A percentile compares a stretch with the other conserved stretches of the same genome.
phyloP scores from a whole-genome alignment of 2,113 vertebrate species.

The Trochalopteron elliotii region DNA sequence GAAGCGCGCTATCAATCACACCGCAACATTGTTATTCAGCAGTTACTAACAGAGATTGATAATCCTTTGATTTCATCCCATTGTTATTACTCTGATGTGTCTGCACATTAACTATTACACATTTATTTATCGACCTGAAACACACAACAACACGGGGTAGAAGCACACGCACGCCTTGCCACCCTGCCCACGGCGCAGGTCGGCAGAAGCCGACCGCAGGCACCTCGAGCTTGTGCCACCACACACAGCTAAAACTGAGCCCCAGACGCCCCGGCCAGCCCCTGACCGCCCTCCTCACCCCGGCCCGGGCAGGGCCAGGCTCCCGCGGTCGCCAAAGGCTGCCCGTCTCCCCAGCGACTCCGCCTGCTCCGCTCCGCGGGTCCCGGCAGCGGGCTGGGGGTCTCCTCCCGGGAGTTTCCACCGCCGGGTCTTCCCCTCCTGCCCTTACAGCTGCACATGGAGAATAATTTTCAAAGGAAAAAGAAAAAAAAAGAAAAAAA shows the following conservation, averaged over 20 bases:
- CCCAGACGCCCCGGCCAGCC: not conserved
- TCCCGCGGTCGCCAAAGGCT: not conserved
- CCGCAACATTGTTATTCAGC: slow-evolving; percentile 77
- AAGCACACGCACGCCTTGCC: not conserved
- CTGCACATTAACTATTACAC: slow-evolving; percentile 80
- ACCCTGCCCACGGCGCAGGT: not conserved
- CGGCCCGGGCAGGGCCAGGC: not conserved
- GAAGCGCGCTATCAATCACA: slow-evolving; percentile 91
- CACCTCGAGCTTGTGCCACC: fast-evolving
- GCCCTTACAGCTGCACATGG: not conserved
- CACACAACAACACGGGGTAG: slow-evolving; percentile 51
- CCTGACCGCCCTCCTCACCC: not conserved
- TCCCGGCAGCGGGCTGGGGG: not conserved
- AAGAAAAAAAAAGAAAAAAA: not conserved
- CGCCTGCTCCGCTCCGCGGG: not conserved
- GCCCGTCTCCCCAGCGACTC: not conserved
- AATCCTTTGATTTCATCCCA: slow-evolving; percentile 83
- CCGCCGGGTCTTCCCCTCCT: not conserved
- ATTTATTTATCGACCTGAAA: slow-evolving; percentile 79
- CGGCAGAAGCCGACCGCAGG: not conserved
- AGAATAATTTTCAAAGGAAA: not conserved
- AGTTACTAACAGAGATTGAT: slow-evolving; percentile 84
- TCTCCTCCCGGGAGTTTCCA: not conserved
- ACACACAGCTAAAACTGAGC: not conserved
- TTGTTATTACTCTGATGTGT: slow-evolving; percentile 81